These are phyloP conservation scores for Clarias pachynema DNA, from an alignment of 2,797 vertebrate genomes.

Conservation along the genomic window DNA sequence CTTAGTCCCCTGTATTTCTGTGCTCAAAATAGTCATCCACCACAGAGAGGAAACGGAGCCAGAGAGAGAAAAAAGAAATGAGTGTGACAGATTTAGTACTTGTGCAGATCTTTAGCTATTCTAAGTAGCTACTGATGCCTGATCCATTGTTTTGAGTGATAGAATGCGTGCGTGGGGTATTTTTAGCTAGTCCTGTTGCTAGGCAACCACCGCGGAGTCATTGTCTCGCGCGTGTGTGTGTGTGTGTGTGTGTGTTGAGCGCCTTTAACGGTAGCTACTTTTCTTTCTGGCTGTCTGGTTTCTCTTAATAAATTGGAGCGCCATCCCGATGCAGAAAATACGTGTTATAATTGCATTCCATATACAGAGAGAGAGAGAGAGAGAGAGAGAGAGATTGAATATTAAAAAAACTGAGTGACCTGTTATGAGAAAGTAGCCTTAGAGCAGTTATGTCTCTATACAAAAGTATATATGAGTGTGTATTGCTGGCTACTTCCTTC, in stretches of 20 bases:
- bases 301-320: slow-evolving; percentile 65
- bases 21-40: slow-evolving; percentile 28
- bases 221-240: slow-evolving; percentile 59
- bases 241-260: slow-evolving; percentile 13
- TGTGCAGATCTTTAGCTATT: slow-evolving; percentile 54
- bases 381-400: slow-evolving; percentile 27
- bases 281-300: slow-evolving; percentile 57
- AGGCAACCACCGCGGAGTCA: slow-evolving; percentile 69
- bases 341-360: slow-evolving; percentile 65
- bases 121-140: slow-evolving; percentile 44
- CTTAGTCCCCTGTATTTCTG: slow-evolving; percentile 35
- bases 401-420: slow-evolving; percentile 12
- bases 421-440: slow-evolving; percentile 6
- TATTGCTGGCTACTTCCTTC: slow-evolving; percentile 11
- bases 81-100: slow-evolving; percentile 54
- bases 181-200: slow-evolving; percentile 78
- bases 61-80: slow-evolving; percentile 10
- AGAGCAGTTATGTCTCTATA: neutral
- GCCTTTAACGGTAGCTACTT: slow-evolving; percentile 43
- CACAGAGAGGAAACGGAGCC: slow-evolving; percentile 16
- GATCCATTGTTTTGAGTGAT: slow-evolving; percentile 53
- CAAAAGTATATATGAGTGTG: neutral
- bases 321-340: slow-evolving; percentile 56
- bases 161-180: slow-evolving; percentile 60
- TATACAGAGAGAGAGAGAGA: slow-evolving; percentile 14